phyloP scores from a whole-genome alignment of 2,113 vertebrate genomes.

The Lophochroa leadbeateri region DNA sequence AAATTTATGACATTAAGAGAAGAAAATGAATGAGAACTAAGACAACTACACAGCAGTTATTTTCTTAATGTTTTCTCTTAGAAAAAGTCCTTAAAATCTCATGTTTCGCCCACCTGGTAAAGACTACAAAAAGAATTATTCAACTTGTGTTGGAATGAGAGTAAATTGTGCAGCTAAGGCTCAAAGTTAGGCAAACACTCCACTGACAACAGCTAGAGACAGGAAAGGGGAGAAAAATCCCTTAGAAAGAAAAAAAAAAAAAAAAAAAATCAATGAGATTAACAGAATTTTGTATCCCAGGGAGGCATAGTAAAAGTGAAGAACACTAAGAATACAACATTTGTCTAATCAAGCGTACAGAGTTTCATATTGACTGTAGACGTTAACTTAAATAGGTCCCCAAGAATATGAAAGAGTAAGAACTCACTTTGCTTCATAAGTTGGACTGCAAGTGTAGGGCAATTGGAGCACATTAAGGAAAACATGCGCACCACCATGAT shows the following conservation, averaged over 20 bases:
- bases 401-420: not conserved
- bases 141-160: not conserved
- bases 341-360: not conserved
- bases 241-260: too few relatives aligned
- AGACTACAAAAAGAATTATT: not conserved
- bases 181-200: not conserved
- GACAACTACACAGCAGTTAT: not conserved
- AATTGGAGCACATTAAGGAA: slow-evolving; percentile 98
- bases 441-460: slow-evolving; percentile 94
- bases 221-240: not conserved
- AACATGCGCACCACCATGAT: slow-evolving; percentile 99
- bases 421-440: slow-evolving; percentile 99
- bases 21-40: not conserved
- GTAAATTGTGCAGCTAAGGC: not conserved
- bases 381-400: not conserved
- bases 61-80: not conserved
- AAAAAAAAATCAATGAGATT: not conserved
- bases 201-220: not conserved
- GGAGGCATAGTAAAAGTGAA: not conserved
- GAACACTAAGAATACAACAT: not conserved
- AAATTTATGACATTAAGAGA: not conserved
- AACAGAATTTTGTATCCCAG: not conserved
- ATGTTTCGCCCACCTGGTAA: not conserved
- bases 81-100: not conserved
- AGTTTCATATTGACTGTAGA: not conserved